Conservation (phyloP, 2,888 invertebrate species). For the Lasius fuliginosus region DNA sequence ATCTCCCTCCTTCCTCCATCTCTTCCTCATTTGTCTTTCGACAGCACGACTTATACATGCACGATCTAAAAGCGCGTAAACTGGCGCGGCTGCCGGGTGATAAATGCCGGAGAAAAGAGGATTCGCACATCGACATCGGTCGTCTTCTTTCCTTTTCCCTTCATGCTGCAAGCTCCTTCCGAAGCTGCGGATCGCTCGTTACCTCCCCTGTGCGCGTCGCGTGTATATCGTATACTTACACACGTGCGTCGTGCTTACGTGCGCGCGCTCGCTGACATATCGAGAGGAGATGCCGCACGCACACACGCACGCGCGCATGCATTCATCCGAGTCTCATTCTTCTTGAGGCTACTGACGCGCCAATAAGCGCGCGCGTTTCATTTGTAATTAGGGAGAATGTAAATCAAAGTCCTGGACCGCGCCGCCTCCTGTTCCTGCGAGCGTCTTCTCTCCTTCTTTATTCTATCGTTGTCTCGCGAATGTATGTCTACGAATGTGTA, state of each 20-base stretch:
- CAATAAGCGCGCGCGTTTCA: slow-evolving; percentile 83
- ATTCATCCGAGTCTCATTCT: slow-evolving; percentile 74
- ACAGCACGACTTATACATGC: slow-evolving; percentile 54
- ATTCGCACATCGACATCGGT: slow-evolving; percentile 68
- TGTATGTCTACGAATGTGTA: neutral
- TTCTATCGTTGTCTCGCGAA: slow-evolving; percentile 30
- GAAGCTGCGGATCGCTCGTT: slow-evolving; percentile 63
- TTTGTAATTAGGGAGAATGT: slow-evolving; percentile 85
- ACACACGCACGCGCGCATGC: slow-evolving; percentile 17
- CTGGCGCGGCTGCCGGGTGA: slow-evolving; percentile 76
- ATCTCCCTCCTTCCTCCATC: slow-evolving; percentile 45
- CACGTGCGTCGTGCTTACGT: slow-evolving; percentile 28
- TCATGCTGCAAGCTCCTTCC: slow-evolving; percentile 37
- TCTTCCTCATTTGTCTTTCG: slow-evolving; percentile 67
- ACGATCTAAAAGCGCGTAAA: slow-evolving; percentile 77
- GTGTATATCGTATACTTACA: slow-evolving; percentile 9
- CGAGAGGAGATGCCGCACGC: slow-evolving; percentile 42
- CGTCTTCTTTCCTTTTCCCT: slow-evolving; percentile 18
- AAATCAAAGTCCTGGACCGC: slow-evolving; percentile 81
- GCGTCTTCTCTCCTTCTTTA: slow-evolving; percentile 15
- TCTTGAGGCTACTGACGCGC: slow-evolving; percentile 82
- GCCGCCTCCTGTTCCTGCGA: slow-evolving; percentile 46
- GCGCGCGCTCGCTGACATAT: slow-evolving; percentile 48
- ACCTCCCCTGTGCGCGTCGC: slow-evolving; percentile 59
- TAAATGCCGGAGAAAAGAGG: slow-evolving; percentile 73